These are phyloP conservation scores for Drosophila pandora DNA, from an alignment of 1,140 invertebrate genomes.

Conservation along the genomic window DNA sequence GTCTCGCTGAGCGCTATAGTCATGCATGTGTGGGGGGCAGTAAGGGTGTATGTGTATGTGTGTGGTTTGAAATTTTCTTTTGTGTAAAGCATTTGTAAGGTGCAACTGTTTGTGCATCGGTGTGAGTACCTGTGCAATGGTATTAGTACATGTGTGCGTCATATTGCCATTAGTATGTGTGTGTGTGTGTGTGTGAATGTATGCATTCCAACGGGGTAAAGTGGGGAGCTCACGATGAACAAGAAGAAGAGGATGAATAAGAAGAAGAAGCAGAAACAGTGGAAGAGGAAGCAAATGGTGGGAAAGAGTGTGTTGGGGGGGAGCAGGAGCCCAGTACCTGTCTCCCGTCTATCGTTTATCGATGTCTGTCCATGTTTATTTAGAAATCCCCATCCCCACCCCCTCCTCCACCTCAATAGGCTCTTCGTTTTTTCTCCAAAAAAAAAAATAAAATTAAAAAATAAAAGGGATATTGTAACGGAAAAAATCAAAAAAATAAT, in stretches of 20 bases:
- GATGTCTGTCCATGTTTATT: conserved; percentile 37
- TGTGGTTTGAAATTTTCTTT: conserved; percentile 63
- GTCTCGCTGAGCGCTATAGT: not conserved
- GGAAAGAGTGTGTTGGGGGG: not conserved
- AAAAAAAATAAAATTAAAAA: too few species aligned
- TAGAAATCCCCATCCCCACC: conserved; percentile 23
- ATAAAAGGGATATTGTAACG: too few species aligned
- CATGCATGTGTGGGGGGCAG: conserved; percentile 20
- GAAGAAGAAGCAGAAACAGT: not conserved
- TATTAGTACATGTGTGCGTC: conserved; percentile 29
- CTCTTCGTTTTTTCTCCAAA: too few species aligned
- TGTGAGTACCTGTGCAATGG: conserved; percentile 38
- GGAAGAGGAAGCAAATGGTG: conserved; percentile 24
- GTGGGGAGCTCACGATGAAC: conserved; percentile 9
- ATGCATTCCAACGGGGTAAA: conserved; percentile 81
- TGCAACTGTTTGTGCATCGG: conserved; percentile 62
- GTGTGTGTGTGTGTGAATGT: conserved; percentile 57
- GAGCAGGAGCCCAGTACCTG: conserved; percentile 31
- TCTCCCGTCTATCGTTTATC: conserved; percentile 58
- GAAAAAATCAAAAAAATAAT: not conserved
- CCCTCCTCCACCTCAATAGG: not conserved
- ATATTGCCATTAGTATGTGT: conserved; percentile 23
- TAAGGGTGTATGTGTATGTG: conserved; percentile 27
- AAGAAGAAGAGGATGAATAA: conserved; percentile 1
- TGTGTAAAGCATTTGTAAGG: conserved; percentile 79